Evolutionary conservation across 2,113 vertebrate genomes (phyloP).

Genomic region (Chaetops frenatus): DNA sequence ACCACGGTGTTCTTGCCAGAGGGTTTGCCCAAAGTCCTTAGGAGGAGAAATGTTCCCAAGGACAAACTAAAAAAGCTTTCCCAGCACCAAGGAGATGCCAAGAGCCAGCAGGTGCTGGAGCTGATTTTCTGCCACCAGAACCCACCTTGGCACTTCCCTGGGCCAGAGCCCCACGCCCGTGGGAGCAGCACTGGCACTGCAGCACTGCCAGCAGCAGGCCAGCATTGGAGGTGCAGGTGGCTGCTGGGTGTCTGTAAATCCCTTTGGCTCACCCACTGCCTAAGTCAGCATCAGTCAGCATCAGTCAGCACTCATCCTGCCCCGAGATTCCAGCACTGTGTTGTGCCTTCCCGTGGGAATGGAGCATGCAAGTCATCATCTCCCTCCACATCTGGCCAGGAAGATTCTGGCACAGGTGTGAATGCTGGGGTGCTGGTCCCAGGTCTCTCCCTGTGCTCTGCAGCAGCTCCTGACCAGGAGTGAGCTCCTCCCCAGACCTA

Average conservation of each 20-base stretch:
- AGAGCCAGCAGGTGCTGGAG: neutral
- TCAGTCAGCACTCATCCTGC: neutral
- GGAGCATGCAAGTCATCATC: neutral
- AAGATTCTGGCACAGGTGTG: neutral
- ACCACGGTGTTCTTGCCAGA: neutral
- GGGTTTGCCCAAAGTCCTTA: neutral
- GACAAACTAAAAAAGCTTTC: neutral
- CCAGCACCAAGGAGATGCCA: neutral
- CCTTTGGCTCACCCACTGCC: neutral
- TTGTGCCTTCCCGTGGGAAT: neutral
- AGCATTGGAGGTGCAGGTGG: neutral
- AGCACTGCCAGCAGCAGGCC: neutral
- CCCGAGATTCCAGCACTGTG: fast-evolving
- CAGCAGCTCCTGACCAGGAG: neutral
- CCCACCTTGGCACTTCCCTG: neutral
- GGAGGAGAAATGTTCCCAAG: neutral
- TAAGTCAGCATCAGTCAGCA: neutral
- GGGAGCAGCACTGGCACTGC: neutral
- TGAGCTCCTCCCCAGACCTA: fast-evolving
- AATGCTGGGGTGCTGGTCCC: fast-evolving
- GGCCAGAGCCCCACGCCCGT: fast-evolving
- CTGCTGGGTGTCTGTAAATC: neutral
- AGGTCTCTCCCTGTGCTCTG: fast-evolving
- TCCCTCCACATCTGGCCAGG: neutral
- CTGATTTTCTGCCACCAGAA: neutral